These are phyloP conservation scores for Thymelicus acteon DNA, from an alignment of 2,888 invertebrate genomes.

Conservation along the genomic window DNA sequence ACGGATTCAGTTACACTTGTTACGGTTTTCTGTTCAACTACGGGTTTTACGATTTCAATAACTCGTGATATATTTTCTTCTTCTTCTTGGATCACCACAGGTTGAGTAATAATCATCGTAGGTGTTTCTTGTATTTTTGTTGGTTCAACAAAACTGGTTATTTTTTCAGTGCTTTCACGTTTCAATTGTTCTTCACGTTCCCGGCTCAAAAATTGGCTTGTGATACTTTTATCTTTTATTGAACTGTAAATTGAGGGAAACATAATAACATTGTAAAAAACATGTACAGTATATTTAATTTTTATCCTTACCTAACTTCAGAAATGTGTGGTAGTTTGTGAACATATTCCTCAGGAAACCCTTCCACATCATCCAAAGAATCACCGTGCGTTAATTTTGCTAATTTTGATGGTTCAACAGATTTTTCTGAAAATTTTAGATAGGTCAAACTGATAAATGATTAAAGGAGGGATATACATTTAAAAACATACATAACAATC, in stretches of 20 bases:
- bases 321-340: slow-evolving; percentile 78
- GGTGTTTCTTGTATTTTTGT: slow-evolving; percentile 27
- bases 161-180: slow-evolving; percentile 53
- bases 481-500: no score
- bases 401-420: slow-evolving; percentile 61
- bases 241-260: slow-evolving; percentile 52
- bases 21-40: slow-evolving; percentile 36
- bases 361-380: slow-evolving; percentile 82
- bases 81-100: slow-evolving; percentile 9
- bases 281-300: neutral
- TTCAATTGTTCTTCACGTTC: slow-evolving; percentile 73
- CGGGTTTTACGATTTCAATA: slow-evolving; percentile 25
- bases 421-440: slow-evolving; percentile 54
- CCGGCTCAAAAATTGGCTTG: slow-evolving; percentile 64
- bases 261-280: neutral
- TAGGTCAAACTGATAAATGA: no score
- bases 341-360: slow-evolving; percentile 79
- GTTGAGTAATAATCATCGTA: slow-evolving; percentile 19
- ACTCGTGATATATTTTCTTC: slow-evolving; percentile 23
- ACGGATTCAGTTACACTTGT: slow-evolving; percentile 36
- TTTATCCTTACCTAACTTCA: slow-evolving; percentile 69
- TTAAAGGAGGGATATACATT: no score
- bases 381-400: slow-evolving; percentile 76
- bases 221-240: slow-evolving; percentile 60
- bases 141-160: neutral